Evolutionary conservation across 2,797 vertebrate genomes (phyloP), one percentile per base, ranked within the genome.

Genomic region (Columba guinea): DNA sequence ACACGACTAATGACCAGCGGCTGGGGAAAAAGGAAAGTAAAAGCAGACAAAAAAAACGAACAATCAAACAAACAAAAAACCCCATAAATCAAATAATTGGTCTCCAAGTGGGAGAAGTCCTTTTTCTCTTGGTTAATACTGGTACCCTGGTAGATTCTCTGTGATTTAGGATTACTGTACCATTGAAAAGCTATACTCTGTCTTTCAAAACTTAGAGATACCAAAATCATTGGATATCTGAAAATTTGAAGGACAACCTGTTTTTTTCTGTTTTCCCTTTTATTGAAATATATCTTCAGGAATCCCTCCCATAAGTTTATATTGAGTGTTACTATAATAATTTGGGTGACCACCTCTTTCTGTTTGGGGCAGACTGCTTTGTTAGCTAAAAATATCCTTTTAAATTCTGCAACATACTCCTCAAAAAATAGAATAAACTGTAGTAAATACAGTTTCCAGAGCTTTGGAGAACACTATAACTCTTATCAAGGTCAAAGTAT

Each of bases 71-170:
- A 44, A 44, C 44, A 46, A 20, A 46, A 46, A 20, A 20, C 18
- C 19, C 44, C 44, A 22, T 58, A 30, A 41, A n/a, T 8, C 12
- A 65, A 51, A 10, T 34, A 37, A 10, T 15, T 20, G 49, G 11
- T 65, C 12, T 52, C 23, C 21, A 13, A 7, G 11, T 28, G 9
- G 4, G 7, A 49, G 3, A 68, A 55, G 5, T 53, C 0, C 1
- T 53, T 69, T 78, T 82, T 41, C n/a, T 74, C 9, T 62, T 56
- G 5, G 2, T 44, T 69, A 18, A 18, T 62, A 34, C 11, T 52
- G 24, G 26, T 7, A 51, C 35, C 30, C 18, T 48, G n/a, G 35
- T 13, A 48, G 44, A 27, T 63, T 35, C 3, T 30, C 27, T 24
- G 13, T 51, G 32, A 75, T 83, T 79, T 70, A 71, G 10, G n/a